Percentiles rank a stretch among this genome's conserved stretches.
phyloP scores from a whole-genome alignment of 2,113 vertebrate genomes.

The Thunnus thynnus region DNA sequence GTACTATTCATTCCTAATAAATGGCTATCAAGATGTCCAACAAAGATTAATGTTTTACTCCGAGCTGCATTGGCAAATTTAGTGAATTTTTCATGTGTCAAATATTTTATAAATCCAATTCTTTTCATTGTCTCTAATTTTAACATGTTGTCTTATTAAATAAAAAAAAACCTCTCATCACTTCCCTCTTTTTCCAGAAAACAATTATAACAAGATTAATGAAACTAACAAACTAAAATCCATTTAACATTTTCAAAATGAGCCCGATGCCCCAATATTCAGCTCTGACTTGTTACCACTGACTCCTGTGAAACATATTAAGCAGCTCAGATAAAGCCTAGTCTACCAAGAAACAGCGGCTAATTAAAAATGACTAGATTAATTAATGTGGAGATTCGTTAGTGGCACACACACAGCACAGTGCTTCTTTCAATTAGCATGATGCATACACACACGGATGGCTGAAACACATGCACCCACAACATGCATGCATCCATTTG shows the following conservation, averaged over 20 bases:
- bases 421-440: constrained; percentile 67
- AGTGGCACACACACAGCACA: constrained; percentile 43
- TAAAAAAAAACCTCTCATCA: constrained; percentile 18
- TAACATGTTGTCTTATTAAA: constrained; percentile 15
- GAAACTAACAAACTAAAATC: constrained; percentile 67
- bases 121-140: constrained; percentile 26
- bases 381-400: constrained; percentile 80
- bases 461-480: constrained; percentile 18
- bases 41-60: constrained; percentile 2
- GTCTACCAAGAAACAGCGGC: constrained; percentile 71
- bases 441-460: constrained; percentile 32
- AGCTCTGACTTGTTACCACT: constrained; percentile 40
- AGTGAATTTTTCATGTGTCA: neutral
- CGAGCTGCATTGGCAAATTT: neutral
- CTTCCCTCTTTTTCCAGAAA: constrained; percentile 23
- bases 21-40: neutral
- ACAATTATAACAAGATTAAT: constrained; percentile 62
- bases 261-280: constrained; percentile 60
- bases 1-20: neutral
- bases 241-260: constrained; percentile 64
- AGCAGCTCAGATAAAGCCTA: constrained; percentile 67
- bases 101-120: constrained; percentile 16
- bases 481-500: neutral
- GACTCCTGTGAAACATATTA: constrained; percentile 69
- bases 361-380: constrained; percentile 84